A percentile compares a stretch with the other conserved stretches of the same genome.
phyloP scores from a whole-genome alignment of 2,888 invertebrate species.

The Microplitis manilae region DNA sequence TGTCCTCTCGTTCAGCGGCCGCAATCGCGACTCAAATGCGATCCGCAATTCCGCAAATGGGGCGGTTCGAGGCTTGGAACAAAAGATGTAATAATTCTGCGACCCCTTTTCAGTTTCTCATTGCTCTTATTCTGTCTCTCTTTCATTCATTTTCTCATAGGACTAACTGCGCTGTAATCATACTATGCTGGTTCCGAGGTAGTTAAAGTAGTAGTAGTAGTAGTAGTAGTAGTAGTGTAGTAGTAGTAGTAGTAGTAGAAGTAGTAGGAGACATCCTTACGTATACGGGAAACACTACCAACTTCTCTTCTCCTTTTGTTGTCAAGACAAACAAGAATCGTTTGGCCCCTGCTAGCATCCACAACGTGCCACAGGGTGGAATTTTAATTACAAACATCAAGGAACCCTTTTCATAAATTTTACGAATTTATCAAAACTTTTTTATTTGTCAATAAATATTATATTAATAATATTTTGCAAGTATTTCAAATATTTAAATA shows the following conservation, averaged over 20 bases:
- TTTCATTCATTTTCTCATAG: slow-evolving; percentile 41
- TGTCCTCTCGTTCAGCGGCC: slow-evolving; percentile 54
- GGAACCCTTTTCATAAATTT: slow-evolving; percentile 47
- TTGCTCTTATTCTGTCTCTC: slow-evolving; percentile 25
- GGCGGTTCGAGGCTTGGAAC: slow-evolving; percentile 68
- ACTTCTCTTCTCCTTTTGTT: slow-evolving; percentile 63
- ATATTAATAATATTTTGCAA: not conserved
- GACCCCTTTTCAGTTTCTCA: slow-evolving; percentile 56
- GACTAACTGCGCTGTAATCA: not conserved
- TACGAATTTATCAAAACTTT: slow-evolving; percentile 23
- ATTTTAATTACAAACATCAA: slow-evolving; percentile 70
- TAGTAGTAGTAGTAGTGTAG: not conserved
- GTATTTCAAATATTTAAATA: not conserved
- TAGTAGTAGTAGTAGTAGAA: not conserved
- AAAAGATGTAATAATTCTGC: slow-evolving; percentile 71
- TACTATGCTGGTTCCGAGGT: not conserved
- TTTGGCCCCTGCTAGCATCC: slow-evolving; percentile 61
- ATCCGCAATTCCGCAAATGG: slow-evolving; percentile 70
- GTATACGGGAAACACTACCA: slow-evolving; percentile 45
- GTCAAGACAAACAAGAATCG: slow-evolving; percentile 71
- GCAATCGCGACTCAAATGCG: slow-evolving; percentile 68
- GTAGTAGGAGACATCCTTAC: not conserved
- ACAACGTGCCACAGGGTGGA: slow-evolving; percentile 58
- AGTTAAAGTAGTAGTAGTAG: not conserved
- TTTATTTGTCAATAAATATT: not conserved